Percentiles rank a stretch among this genome's conserved stretches.
phyloP scores from a whole-genome alignment of 2,888 invertebrate species.

The Pandemis heparana region DNA sequence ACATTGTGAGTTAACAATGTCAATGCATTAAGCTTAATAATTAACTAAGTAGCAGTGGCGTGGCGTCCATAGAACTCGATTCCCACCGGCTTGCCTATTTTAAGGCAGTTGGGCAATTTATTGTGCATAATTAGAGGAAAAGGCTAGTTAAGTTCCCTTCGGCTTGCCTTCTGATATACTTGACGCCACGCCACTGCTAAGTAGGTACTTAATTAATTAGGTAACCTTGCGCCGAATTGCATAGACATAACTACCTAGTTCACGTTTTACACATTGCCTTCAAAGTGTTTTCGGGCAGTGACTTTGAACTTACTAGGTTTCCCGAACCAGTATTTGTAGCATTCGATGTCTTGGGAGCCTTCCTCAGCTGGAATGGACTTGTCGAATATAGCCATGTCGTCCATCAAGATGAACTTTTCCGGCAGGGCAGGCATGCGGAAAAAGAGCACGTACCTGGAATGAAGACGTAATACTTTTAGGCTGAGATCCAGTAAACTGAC shows the following conservation, averaged over 20 bases:
- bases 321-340: conserved; percentile 85
- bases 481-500: not conserved
- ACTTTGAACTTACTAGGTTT: conserved; percentile 76
- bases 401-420: conserved; percentile 78
- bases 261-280: not conserved
- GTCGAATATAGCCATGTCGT: conserved; percentile 73
- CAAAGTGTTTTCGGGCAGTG: not conserved
- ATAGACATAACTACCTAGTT: too few relatives aligned
- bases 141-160: too few relatives aligned
- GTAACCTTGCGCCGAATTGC: not conserved
- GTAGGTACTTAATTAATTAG: not conserved
- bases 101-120: too few relatives aligned
- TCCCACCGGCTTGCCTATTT: too few relatives aligned
- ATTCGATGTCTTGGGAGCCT: conserved; percentile 78
- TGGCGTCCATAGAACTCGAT: too few relatives aligned
- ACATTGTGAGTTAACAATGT: too few relatives aligned
- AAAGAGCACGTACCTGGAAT: conserved; percentile 85
- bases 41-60: too few relatives aligned
- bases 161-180: too few relatives aligned
- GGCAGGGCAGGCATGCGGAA: conserved; percentile 84
- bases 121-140: too few relatives aligned
- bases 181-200: too few relatives aligned
- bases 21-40: too few relatives aligned
- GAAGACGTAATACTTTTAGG: not conserved
- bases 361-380: conserved; percentile 64